Evolutionary conservation across 2,888 invertebrate genomes (phyloP), one percentile per base, ranked within the genome.

Genomic region (Abscondita cerata): DNA sequence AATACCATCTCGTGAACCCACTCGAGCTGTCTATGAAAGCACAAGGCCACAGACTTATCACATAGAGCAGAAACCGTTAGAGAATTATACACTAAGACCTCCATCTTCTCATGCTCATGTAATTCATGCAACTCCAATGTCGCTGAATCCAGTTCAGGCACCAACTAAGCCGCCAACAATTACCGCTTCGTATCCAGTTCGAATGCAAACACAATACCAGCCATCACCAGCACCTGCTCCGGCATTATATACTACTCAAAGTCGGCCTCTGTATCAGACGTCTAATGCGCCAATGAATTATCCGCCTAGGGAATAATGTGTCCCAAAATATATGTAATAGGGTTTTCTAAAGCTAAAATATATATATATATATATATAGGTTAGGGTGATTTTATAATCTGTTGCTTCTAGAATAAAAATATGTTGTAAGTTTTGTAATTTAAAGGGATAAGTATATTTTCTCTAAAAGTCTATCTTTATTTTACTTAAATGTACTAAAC

Each of bases 111-210:
- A 76, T 59, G 81, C 82, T 59, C 85, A 85, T 67, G 83, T 85
- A n/a, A 82, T 86, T 50, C 85, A 85, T 70, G 83, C 83, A 25
- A 83, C 83, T 50, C 78, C 83, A 5, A 83, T 86, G 65, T 83
- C 85, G 0, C 82, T 86, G 62, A 85, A 83, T 70, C 84, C 85
- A 62, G 83, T 83, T 18, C 83, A 83, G 20, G 83, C 84, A 72
- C 86, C 87, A 61, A 81, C 87, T n/a, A 91, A 92, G 76, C 86
- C 90, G 0, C 92, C 93, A 62, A 90, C 92, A 72, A 93, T 94
- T 64, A 91, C 92, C 0, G 89, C 92, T 62, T 93, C 93, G 1
- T 94, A 93, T 83, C 92, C 93, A 0, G 90, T 92, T 1, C 86
- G 91, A 66, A 87, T 87, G 57, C 84, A 86, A 62, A 85, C 85